A percentile compares a stretch with the other conserved stretches of the same genome.
Conservation (phyloP, 2,113 vertebrate genomes). For the Amblyopsis rosae region DNA sequence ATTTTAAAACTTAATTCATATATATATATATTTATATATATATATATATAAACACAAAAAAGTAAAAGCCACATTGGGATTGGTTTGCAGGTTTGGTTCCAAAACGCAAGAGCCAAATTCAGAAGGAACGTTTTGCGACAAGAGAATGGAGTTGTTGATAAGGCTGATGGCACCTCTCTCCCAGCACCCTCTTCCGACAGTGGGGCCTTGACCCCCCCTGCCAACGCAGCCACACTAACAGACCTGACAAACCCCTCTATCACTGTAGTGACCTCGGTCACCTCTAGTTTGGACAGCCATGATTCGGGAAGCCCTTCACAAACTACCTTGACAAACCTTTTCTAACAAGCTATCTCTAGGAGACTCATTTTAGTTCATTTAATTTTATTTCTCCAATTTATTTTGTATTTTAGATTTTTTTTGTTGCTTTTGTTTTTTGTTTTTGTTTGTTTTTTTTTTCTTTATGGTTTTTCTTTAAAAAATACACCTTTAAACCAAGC, state of each 20-base stretch:
- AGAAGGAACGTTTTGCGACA: constrained; percentile 99
- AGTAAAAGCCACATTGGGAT: constrained; percentile 97
- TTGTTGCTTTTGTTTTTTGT: constrained; percentile 32
- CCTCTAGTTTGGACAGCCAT: constrained; percentile 99
- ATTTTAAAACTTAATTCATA: constrained; percentile 51
- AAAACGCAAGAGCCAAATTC: constrained; percentile 99
- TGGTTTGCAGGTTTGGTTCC: constrained; percentile 99
- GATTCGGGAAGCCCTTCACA: constrained; percentile 98
- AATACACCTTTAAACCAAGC: constrained; percentile 75
- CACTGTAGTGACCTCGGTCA: constrained; percentile 98
- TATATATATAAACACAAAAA: constrained; percentile 65
- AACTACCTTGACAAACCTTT: constrained; percentile 99
- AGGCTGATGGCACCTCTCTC: constrained; percentile 97
- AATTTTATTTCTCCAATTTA: constrained; percentile 50
- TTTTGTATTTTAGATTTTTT: constrained; percentile 54
- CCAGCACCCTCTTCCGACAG: constrained; percentile 96
- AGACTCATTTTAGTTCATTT: constrained; percentile 63
- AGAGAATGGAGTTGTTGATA: constrained; percentile 99
- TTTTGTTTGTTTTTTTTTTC: constrained; percentile 28
- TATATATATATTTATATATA: constrained; percentile 49
- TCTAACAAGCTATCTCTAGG: constrained; percentile 85
- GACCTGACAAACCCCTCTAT: constrained; percentile 99
- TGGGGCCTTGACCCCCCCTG: constrained; percentile 95
- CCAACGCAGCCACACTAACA: constrained; percentile 98
- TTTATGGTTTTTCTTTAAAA: constrained; percentile 72